These are phyloP conservation scores for Pseudolaguvia tuberculata DNA, from an alignment of 2,113 vertebrate genomes.

Conservation along the genomic window DNA sequence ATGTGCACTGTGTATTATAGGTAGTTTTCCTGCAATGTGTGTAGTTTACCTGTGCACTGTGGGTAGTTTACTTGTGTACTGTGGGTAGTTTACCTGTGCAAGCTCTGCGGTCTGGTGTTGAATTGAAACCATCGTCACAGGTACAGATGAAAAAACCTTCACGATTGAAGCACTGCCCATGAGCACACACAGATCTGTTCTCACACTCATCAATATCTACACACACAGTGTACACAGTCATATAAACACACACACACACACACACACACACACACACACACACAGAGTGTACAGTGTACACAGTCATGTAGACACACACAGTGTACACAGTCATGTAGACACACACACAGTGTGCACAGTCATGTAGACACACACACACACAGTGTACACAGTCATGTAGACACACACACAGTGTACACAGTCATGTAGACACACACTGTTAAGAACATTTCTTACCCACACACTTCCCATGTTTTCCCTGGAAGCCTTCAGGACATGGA, in stretches of 20 bases:
- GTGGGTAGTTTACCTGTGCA: slow-evolving; percentile 47
- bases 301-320: not conserved
- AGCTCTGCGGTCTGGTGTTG: slow-evolving; percentile 61
- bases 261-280: slow-evolving; percentile 71
- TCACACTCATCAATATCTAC: slow-evolving; percentile 73
- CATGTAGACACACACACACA: not conserved
- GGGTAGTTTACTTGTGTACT: slow-evolving; percentile 16
- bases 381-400: slow-evolving; percentile 57
- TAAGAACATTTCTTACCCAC: slow-evolving; percentile 71
- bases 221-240: slow-evolving; percentile 9
- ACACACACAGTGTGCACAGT: no score
- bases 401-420: slow-evolving; percentile 54
- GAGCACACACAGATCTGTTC: slow-evolving; percentile 60
- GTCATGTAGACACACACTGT: not conserved
- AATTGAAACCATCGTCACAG: slow-evolving; percentile 63
- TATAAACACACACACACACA: slow-evolving; percentile 26
- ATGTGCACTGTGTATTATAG: not conserved
- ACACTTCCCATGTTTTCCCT: slow-evolving; percentile 81
- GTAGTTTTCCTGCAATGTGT: not conserved
- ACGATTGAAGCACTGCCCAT: slow-evolving; percentile 69
- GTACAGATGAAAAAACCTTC: slow-evolving; percentile 70
- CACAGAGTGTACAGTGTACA: no score
- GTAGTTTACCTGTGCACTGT: not conserved
- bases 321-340: slow-evolving; percentile 59
- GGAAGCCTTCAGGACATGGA: slow-evolving; percentile 80